Percentiles rank a stretch among this genome's conserved stretches.
phyloP scores from a whole-genome alignment of 2,797 vertebrate species.

The Telmatherina bonti region DNA sequence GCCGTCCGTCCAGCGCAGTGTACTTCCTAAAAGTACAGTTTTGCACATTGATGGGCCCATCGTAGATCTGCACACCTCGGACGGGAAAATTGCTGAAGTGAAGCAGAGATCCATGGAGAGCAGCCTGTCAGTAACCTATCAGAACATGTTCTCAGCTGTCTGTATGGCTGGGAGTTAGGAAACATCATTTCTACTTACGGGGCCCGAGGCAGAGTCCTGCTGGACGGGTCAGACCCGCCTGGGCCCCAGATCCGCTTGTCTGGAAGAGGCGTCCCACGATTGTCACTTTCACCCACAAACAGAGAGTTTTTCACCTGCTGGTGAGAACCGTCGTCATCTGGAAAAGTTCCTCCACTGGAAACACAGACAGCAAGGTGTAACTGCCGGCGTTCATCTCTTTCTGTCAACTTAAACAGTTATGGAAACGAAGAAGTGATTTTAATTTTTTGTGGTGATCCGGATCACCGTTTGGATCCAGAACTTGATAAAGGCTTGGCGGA shows the following conservation, averaged over 20 bases:
- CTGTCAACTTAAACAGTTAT: too few species aligned
- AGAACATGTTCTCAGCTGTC: too few species aligned
- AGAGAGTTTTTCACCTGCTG: slow-evolving; percentile 97
- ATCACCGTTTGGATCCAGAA: too few species aligned
- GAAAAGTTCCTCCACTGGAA: slow-evolving; percentile 94
- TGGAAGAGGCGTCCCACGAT: slow-evolving; percentile 86
- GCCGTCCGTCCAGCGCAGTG: slow-evolving; percentile 89
- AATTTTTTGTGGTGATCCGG: too few species aligned
- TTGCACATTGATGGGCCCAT: slow-evolving; percentile 94
- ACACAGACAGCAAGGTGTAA: slow-evolving; percentile 34
- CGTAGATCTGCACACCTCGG: slow-evolving; percentile 95
- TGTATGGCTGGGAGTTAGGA: too few species aligned
- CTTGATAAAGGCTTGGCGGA: too few species aligned
- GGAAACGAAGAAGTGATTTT: too few species aligned
- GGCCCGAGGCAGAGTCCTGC: slow-evolving; percentile 90
- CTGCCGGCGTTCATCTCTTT: too few species aligned
- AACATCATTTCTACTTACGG: slow-evolving; percentile 81
- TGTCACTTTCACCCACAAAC: slow-evolving; percentile 96
- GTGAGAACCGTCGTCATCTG: slow-evolving; percentile 93
- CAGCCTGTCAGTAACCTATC: too few species aligned
- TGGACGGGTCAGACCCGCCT: slow-evolving; percentile 87
- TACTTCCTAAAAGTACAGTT: slow-evolving; percentile 97
- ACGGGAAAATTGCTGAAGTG: slow-evolving; percentile 91
- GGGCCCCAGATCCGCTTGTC: slow-evolving; percentile 91
- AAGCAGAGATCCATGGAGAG: background rate